A percentile compares a stretch with the other conserved stretches of the same genome.
Evolutionary conservation across 2,113 vertebrate species (phyloP).

Genomic region (Pholis gunnellus): DNA sequence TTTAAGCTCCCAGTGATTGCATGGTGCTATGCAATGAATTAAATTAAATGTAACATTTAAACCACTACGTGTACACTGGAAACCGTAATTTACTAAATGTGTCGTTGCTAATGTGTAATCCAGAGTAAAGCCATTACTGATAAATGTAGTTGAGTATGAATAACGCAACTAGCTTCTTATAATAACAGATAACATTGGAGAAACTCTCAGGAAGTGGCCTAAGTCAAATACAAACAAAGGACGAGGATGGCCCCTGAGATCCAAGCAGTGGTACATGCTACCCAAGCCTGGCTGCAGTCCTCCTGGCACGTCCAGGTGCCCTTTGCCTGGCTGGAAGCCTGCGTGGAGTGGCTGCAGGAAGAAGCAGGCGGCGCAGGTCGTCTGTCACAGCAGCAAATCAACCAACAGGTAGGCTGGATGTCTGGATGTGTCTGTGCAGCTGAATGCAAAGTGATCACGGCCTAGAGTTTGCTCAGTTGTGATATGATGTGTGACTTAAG

Average conservation of each 20-base stretch:
- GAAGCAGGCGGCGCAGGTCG: constrained; percentile 82
- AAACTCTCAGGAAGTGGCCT: constrained; percentile 10
- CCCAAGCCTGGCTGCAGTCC: constrained; percentile 91
- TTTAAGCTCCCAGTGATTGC: not conserved
- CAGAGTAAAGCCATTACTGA: not conserved
- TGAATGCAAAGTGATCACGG: not conserved
- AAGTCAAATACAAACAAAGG: not conserved
- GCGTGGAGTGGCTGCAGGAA: constrained; percentile 91
- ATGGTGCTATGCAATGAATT: constrained; percentile 3
- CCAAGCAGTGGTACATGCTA: constrained; percentile 67
- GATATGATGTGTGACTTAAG: not conserved
- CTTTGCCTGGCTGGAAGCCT: constrained; percentile 91
- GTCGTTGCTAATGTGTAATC: not conserved
- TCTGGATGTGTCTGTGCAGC: not conserved
- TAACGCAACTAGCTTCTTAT: not conserved
- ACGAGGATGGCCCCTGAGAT: constrained; percentile 61
- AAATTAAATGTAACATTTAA: constrained; percentile 12
- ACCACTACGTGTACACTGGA: not conserved
- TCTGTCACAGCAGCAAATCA: constrained; percentile 89
- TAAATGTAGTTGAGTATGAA: not conserved
- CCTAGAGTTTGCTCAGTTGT: not conserved
- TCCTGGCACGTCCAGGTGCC: constrained; percentile 92
- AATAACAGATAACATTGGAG: not conserved
- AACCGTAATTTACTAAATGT: not conserved
- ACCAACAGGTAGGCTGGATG: constrained; percentile 85